Conservation (phyloP, 2,888 invertebrate genomes). For the Helobdella robusta region DNA sequence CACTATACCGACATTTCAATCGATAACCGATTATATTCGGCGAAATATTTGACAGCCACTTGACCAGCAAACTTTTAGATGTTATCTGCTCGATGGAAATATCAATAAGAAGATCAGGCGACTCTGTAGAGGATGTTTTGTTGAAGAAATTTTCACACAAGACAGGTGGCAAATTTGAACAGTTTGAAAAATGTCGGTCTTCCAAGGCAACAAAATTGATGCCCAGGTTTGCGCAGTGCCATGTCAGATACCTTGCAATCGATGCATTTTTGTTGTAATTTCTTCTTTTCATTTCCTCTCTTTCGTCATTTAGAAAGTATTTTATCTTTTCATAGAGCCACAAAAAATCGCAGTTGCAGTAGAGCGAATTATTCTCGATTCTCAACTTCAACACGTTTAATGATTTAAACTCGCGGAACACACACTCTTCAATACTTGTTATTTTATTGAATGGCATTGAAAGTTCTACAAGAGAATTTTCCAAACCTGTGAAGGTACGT, state of each 20-base stretch:
- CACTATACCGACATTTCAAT: too few species aligned
- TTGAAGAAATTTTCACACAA: constrained; percentile 12
- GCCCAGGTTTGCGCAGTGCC: constrained; percentile 16
- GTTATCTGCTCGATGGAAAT: constrained; percentile 15
- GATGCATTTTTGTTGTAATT: background rate
- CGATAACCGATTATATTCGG: too few species aligned
- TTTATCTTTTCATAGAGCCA: constrained; percentile 20
- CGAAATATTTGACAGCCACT: background rate
- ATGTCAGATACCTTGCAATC: background rate
- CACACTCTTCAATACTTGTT: constrained; percentile 21
- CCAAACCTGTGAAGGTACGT: constrained; percentile 1
- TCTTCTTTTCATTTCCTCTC: background rate
- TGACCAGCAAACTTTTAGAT: constrained; percentile 8
- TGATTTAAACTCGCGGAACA: constrained; percentile 5
- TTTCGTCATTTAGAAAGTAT: background rate
- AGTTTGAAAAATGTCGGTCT: constrained; percentile 14
- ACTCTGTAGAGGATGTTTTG: background rate
- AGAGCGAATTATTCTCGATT: constrained; percentile 17
- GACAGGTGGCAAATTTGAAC: background rate
- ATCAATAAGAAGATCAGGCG: background rate
- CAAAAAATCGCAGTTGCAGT: constrained; percentile 23
- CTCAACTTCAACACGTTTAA: constrained; percentile 16
- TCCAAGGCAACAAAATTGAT: constrained; percentile 9
- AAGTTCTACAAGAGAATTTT: background rate
- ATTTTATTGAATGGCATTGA: constrained; percentile 16